Evolutionary conservation across 2,888 invertebrate species (phyloP), one percentile per base, ranked within the genome.

Genomic region (Tubulanus polymorphus): DNA sequence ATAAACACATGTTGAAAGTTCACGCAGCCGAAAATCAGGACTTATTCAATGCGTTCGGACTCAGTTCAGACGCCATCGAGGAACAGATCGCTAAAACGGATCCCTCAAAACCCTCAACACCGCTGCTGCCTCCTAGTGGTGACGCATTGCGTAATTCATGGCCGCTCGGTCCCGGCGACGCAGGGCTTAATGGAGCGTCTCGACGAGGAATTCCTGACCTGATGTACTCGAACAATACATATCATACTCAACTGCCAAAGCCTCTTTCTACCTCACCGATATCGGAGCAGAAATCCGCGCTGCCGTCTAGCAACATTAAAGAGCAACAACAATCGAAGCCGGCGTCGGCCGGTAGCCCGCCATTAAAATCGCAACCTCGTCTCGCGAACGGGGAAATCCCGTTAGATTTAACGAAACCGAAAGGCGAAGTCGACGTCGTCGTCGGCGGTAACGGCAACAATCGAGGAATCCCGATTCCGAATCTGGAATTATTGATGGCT

Each of bases 11-110:
- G 58, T 61, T 79, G 50, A 66, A 70, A 57, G 70, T 72, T 2
- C 81, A 81, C 53, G 75, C 75, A 3, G 59, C 70, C 1, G 79
- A 80, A 48, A 75, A 74, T 51, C 71, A 73, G 48, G 78, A 77
- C 52, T 61, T 78, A 6, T 72, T 71, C 55, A 71, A 66, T 27
- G 53, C 51, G 18, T 74, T 73, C 56, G 75, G 75, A n/a, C 66
- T 74, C 18, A 69, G 67, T 23, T 67, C 73, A 0, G 74, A 75
- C 48, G 54, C 66, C 10, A 53, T 70, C 15, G 68, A 67, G 30
- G 68, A 71, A 29, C 65, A 62, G 20, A 26, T 41, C 30, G n/a
- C n/a, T n/a, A 41, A 41, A 23, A 23, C 20, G 23, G 41, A 41
- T 8, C n/a, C n/a, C n/a, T n/a, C n/a, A n/a, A n/a, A n/a, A n/a